These are phyloP conservation scores for Papilio elwesi DNA, from an alignment of 2,888 invertebrate genomes.

Conservation along the genomic window DNA sequence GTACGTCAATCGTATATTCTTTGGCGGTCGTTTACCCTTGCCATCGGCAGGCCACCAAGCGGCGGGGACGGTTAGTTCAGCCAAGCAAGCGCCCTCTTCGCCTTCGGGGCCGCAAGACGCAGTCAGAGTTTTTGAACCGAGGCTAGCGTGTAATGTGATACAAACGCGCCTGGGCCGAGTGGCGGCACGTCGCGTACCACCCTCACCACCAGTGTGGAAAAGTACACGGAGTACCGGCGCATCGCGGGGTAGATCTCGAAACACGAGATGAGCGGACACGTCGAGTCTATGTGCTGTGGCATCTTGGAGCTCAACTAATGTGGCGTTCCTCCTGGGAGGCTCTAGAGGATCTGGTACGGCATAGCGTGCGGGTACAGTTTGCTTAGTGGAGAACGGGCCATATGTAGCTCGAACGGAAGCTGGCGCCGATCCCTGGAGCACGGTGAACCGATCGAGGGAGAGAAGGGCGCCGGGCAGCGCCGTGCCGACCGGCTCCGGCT, in stretches of 20 bases:
- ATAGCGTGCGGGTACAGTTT: slow-evolving; percentile 95
- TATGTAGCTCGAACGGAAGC: slow-evolving; percentile 96
- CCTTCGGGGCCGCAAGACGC: slow-evolving; percentile 97
- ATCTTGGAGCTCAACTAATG: slow-evolving; percentile 84
- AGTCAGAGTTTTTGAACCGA: slow-evolving; percentile 86
- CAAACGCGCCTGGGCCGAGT: slow-evolving; percentile 90
- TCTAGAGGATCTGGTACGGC: slow-evolving; percentile 94
- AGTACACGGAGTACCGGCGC: slow-evolving; percentile 96
- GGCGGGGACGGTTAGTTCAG: slow-evolving; percentile 93
- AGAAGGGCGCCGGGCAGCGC: slow-evolving; percentile 87
- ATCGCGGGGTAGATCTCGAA: slow-evolving; percentile 92
- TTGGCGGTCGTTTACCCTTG: slow-evolving; percentile 86
- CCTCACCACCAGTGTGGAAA: slow-evolving; percentile 95
- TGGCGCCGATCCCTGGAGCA: slow-evolving; percentile 95
- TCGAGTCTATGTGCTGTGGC: slow-evolving; percentile 91
- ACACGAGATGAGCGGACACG: slow-evolving; percentile 97
- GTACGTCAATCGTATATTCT: slow-evolving; percentile 92
- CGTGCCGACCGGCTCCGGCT: slow-evolving; percentile 75
- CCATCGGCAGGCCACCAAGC: slow-evolving; percentile 94
- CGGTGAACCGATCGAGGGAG: slow-evolving; percentile 94
- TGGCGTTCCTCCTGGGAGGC: slow-evolving; percentile 83
- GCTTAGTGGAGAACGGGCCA: slow-evolving; percentile 97
- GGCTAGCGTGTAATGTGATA: slow-evolving; percentile 90
- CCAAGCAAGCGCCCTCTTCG: slow-evolving; percentile 96
- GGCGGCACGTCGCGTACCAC: slow-evolving; percentile 89